Evolutionary conservation across 2,888 invertebrate species (phyloP).

Genomic region (Agriopis marginaria): DNA sequence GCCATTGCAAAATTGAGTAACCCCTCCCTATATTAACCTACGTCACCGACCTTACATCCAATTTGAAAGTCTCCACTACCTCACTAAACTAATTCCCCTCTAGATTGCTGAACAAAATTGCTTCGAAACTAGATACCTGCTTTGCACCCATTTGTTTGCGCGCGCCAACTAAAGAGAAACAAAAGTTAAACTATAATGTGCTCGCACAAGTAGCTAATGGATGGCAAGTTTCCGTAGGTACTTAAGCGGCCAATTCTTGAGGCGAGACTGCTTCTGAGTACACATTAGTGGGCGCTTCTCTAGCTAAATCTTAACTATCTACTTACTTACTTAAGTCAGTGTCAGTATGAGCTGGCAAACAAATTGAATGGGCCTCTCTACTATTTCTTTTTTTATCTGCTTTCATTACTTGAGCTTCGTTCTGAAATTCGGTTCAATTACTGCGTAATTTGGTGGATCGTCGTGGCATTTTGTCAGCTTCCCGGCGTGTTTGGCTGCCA

Average conservation of each 20-base stretch:
- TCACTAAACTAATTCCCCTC: conserved; percentile 38
- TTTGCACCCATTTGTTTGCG: conserved; percentile 61
- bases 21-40: conserved; percentile 43
- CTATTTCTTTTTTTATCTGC: conserved; percentile 72
- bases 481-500: conserved; percentile 62
- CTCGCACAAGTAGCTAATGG: conserved; percentile 81
- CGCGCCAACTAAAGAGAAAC: conserved; percentile 65
- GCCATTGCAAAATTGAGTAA: conserved; percentile 59
- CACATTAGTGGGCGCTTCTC: conserved; percentile 79
- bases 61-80: conserved; percentile 40
- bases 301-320: conserved; percentile 82
- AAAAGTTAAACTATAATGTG: conserved; percentile 82
- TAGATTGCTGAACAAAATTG: conserved; percentile 43
- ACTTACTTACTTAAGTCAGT: conserved; percentile 81
- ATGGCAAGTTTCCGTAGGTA: conserved; percentile 79
- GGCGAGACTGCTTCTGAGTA: conserved; percentile 80
- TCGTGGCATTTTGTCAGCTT: conserved; percentile 79
- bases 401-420: conserved; percentile 81
- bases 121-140: conserved; percentile 46
- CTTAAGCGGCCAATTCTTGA: conserved; percentile 80
- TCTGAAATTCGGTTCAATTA: conserved; percentile 81
- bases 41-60: conserved; percentile 42
- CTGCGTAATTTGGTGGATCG: conserved; percentile 79
- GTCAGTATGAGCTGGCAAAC: conserved; percentile 71
- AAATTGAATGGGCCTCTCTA: conserved; percentile 78